Evolutionary conservation across 2,888 invertebrate species (phyloP), one percentile per base, ranked within the genome.

Genomic region (Hirudinaria manillensis): DNA sequence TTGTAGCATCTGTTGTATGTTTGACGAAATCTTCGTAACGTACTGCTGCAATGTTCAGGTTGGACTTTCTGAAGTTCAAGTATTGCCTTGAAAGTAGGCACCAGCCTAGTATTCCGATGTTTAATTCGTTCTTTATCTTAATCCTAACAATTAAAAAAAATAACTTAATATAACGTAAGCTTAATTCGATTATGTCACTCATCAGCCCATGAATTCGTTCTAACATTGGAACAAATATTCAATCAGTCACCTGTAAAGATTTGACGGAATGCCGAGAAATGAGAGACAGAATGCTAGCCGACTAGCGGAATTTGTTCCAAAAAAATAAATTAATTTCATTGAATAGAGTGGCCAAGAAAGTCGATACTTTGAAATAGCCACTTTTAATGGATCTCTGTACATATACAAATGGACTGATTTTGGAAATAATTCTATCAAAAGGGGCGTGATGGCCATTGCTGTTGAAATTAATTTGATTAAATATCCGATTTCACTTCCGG

Each of bases 361-460:
- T 0, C 74, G 70, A 29, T 70, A 73, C 13, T 76, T 34, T 3
- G 78, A 78, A 56, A 76, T 70, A 24, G 66, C 32, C n/a, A 77
- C 76, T 76, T 74, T 65, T 7, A 78, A 24, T 6, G 68, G 65
- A 29, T 78, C 74, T 53, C 78, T 45, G 61, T 78, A 78, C 36
- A 78, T 75, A 65, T 75, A 78, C n/a, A 78, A 29, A 21, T 45
- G 55, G 21, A 53, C 65, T 24, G 78, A 45, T 10, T 76, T 32
- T 6, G 78, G 77, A 53, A 76, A 77, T 19, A 77, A 38, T n/a
- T 51, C 19, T 19, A 38, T 65, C 32, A 77, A 51, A 19, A 55
- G 21, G 0, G 74, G 70, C 1, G 68, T 36, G 29, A 45, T 36
- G 6, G 29, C 56, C 55, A 76, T 75, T 29, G 76, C 51, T 21